Percentiles rank a stretch among this genome's conserved stretches.
These are phyloP conservation scores for Pachyrhynchus sulphureomaculatus DNA, from an alignment of 1,140 invertebrate species.

Conservation along the genomic window DNA sequence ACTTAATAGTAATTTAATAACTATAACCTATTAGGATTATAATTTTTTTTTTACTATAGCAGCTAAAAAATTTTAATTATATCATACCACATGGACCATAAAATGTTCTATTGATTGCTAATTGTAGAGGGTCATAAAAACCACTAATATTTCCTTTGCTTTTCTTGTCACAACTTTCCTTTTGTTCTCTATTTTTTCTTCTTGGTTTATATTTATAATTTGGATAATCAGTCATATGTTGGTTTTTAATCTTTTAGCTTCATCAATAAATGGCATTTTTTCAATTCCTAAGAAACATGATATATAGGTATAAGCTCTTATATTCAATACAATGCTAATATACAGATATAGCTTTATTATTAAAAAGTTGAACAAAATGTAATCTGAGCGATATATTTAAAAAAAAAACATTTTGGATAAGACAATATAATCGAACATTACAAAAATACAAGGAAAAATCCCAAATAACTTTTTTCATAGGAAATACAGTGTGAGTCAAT, in stretches of 20 bases:
- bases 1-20: no score
- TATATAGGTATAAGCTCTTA: background rate
- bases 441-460: no score
- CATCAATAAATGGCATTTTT: slow-evolving; percentile 80
- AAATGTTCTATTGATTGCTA: slow-evolving; percentile 35
- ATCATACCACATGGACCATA: slow-evolving; percentile 34
- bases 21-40: no score
- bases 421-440: no score
- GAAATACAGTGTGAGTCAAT: no score
- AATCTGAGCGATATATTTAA: no score
- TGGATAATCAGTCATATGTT: slow-evolving; percentile 76
- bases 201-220: slow-evolving; percentile 72
- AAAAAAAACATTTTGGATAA: no score
- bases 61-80: no score
- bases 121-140: slow-evolving; percentile 33
- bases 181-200: slow-evolving; percentile 58
- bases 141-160: background rate
- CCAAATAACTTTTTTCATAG: no score
- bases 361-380: no score
- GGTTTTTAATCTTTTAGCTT: slow-evolving; percentile 69
- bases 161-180: slow-evolving; percentile 21
- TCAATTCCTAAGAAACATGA: slow-evolving; percentile 53
- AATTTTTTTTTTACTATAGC: no score
- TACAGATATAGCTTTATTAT: no score
- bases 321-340: background rate